phyloP scores from a whole-genome alignment of 2,888 invertebrate species.

The Mayetiola destructor region DNA sequence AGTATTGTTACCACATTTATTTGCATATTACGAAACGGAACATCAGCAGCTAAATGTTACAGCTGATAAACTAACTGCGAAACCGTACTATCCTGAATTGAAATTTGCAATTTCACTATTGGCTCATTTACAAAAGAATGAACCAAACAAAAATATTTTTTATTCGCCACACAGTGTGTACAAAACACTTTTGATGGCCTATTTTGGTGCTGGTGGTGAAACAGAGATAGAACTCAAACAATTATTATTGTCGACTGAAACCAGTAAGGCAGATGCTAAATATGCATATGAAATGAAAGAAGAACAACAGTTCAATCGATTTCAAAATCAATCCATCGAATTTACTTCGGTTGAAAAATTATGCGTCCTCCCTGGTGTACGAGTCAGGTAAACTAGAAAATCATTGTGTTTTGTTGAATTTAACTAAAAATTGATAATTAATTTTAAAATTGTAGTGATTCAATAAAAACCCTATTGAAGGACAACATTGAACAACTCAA shows the following conservation, averaged over 20 bases:
- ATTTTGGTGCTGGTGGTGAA: slow-evolving; percentile 56
- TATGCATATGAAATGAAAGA: slow-evolving; percentile 60
- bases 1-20: no score
- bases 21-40: background rate
- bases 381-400: slow-evolving; percentile 15
- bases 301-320: slow-evolving; percentile 28
- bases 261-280: slow-evolving; percentile 54
- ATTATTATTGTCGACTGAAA: slow-evolving; percentile 25
- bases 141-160: slow-evolving; percentile 61
- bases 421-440: background rate
- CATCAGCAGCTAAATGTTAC: background rate
- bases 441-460: slow-evolving; percentile 36
- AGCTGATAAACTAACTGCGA: background rate
- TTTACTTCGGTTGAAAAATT: slow-evolving; percentile 64
- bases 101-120: slow-evolving; percentile 57
- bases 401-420: background rate
- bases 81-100: slow-evolving; percentile 29
- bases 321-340: slow-evolving; percentile 40
- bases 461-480: slow-evolving; percentile 49
- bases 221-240: slow-evolving; percentile 50
- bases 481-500: slow-evolving; percentile 48
- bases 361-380: slow-evolving; percentile 41
- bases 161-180: slow-evolving; percentile 83
- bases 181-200: slow-evolving; percentile 61
- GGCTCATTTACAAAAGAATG: slow-evolving; percentile 47